Conservation (phyloP, 2,888 invertebrate genomes). For the Synergus laeviventris region DNA sequence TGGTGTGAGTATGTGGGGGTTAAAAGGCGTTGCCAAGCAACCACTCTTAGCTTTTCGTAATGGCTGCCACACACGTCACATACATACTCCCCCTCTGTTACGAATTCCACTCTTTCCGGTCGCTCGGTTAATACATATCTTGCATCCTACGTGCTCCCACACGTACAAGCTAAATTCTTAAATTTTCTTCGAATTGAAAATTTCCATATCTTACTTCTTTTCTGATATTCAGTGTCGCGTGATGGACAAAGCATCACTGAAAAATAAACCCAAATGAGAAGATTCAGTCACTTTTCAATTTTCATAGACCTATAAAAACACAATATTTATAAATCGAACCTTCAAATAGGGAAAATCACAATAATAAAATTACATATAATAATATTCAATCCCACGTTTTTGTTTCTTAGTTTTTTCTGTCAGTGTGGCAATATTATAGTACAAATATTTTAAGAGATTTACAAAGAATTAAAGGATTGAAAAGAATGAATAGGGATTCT, state of each 20-base stretch:
- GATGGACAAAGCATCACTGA: not conserved
- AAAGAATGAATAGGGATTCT: too few relatives aligned
- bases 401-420: too few relatives aligned
- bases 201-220: conserved; percentile 51
- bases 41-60: conserved; percentile 67
- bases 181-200: conserved; percentile 70
- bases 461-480: too few relatives aligned
- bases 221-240: not conserved
- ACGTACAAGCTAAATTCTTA: conserved; percentile 63
- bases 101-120: conserved; percentile 54
- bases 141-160: conserved; percentile 50
- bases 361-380: too few relatives aligned
- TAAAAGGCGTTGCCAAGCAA: conserved; percentile 73
- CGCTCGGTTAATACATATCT: conserved; percentile 67
- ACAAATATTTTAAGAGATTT: too few relatives aligned
- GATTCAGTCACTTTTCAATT: not conserved
- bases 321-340: too few relatives aligned
- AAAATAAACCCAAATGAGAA: not conserved
- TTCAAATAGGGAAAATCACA: too few relatives aligned
- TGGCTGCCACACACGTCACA: conserved; percentile 69
- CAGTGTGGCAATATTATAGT: too few relatives aligned
- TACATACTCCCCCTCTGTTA: conserved; percentile 65
- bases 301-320: not conserved
- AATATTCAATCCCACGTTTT: too few relatives aligned
- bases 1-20: conserved; percentile 69